A percentile compares a stretch with the other conserved stretches of the same genome.
Evolutionary conservation across 2,888 invertebrate genomes (phyloP).

Genomic region (Rotaria sp.): DNA sequence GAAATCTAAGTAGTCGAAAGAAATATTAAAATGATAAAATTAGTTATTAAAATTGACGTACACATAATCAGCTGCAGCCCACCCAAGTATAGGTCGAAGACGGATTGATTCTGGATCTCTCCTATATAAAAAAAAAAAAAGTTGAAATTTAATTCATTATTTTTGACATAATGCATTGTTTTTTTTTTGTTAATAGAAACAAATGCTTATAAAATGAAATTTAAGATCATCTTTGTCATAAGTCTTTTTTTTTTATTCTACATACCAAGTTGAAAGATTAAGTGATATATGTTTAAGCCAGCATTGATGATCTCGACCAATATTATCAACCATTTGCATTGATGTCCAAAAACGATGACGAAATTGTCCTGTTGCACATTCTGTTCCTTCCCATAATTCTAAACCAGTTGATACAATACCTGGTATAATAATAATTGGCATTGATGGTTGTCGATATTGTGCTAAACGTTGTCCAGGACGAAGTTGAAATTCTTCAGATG

Average conservation of each 20-base stretch:
- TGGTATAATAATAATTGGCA: constrained; percentile 25
- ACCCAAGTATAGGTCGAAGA: not conserved
- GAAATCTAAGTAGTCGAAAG: not conserved
- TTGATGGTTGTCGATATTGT: constrained; percentile 7
- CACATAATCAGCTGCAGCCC: constrained; percentile 23
- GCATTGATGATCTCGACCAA: constrained; percentile 17
- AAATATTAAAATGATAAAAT: not conserved
- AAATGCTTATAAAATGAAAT: no score
- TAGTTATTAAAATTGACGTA: not conserved
- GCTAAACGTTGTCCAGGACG: not conserved
- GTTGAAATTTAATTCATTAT: no score
- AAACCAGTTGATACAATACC: constrained; percentile 4
- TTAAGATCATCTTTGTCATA: no score
- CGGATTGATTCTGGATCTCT: not conserved
- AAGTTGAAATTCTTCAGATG: constrained; percentile 3
- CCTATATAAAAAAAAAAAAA: not conserved
- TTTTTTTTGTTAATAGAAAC: no score
- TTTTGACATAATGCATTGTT: no score
- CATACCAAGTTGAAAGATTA: constrained; percentile 5
- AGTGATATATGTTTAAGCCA: constrained; percentile 5
- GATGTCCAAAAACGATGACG: constrained; percentile 21
- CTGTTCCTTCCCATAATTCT: constrained; percentile 11
- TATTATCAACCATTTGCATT: constrained; percentile 12
- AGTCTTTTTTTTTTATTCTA: not conserved
- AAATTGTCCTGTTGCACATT: not conserved